Evolutionary conservation across 2,888 invertebrate genomes (phyloP).

Genomic region (Drosophila phalerata): DNA sequence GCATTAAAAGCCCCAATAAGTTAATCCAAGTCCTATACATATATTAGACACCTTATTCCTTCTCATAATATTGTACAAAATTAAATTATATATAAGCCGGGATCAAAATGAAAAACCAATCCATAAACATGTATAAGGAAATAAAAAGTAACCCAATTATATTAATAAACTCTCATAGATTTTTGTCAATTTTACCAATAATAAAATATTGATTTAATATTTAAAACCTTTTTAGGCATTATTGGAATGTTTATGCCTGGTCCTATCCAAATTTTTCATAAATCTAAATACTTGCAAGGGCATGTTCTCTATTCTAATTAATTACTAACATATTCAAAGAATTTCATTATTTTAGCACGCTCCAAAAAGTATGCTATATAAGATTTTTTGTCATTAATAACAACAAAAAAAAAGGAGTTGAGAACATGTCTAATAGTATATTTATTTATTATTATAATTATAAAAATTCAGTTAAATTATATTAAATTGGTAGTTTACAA

Average conservation of each 20-base stretch:
- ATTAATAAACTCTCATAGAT: constrained; percentile 7
- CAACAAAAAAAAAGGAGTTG: not conserved
- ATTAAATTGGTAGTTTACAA: constrained; percentile 26
- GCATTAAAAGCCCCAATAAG: not conserved
- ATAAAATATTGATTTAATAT: constrained; percentile 21
- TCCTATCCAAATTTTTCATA: constrained; percentile 8
- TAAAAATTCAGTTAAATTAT: not conserved
- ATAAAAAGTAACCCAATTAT: not conserved
- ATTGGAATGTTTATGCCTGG: constrained; percentile 26
- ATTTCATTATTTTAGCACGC: constrained; percentile 9
- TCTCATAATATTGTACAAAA: not conserved
- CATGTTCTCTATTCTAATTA: constrained; percentile 33
- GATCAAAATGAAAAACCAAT: not conserved
- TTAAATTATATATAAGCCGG: not conserved
- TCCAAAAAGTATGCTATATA: constrained; percentile 19
- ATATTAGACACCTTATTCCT: not conserved
- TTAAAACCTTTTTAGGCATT: constrained; percentile 13
- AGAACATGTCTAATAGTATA: constrained; percentile 14
- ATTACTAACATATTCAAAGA: not conserved
- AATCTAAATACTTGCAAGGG: constrained; percentile 1
- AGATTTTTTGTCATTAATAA: not conserved
- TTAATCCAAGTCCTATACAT: not conserved
- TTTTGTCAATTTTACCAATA: constrained; percentile 15
- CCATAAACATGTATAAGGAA: not conserved
- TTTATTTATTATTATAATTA: not conserved